phyloP scores from a whole-genome alignment of 2,113 vertebrate genomes.

The Capreolus pygargus region DNA sequence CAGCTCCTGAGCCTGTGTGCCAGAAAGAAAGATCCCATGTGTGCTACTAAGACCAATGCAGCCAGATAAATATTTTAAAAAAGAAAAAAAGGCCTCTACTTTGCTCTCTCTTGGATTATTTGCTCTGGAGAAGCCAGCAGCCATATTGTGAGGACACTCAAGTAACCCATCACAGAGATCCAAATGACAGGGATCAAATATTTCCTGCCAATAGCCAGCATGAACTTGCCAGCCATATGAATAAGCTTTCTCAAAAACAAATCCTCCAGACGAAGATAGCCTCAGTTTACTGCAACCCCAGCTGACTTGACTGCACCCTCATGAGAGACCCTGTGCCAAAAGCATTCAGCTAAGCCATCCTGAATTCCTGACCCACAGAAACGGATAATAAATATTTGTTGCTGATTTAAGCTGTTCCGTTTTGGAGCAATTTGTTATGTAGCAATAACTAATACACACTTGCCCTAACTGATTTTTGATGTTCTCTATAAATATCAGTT shows the following conservation, averaged over 20 bases:
- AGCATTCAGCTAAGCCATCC: not conserved
- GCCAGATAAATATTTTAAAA: not conserved
- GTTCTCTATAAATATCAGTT: not conserved
- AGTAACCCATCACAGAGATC: not conserved
- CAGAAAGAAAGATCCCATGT: not conserved
- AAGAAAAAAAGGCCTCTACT: not conserved
- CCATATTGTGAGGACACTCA: not conserved
- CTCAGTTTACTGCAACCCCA: not conserved
- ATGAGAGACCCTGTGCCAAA: not conserved
- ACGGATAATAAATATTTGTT: not conserved
- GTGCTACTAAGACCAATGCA: not conserved
- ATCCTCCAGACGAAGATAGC: not conserved
- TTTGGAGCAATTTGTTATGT: not conserved
- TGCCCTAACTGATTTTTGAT: not conserved
- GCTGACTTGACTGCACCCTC: not conserved
- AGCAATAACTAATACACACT: not conserved
- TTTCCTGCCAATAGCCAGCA: not conserved
- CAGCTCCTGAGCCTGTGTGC: not conserved
- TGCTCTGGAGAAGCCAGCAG: constrained; percentile 4
- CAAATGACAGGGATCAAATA: not conserved
- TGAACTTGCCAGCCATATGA: not conserved
- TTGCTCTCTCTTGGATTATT: not conserved
- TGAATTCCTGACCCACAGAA: not conserved
- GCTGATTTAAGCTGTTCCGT: not conserved
- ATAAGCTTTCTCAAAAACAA: not conserved